Base-by-base conservation (phyloP, 1,140 invertebrate species). In the Hyposmocoma kahamanoa region DNA sequence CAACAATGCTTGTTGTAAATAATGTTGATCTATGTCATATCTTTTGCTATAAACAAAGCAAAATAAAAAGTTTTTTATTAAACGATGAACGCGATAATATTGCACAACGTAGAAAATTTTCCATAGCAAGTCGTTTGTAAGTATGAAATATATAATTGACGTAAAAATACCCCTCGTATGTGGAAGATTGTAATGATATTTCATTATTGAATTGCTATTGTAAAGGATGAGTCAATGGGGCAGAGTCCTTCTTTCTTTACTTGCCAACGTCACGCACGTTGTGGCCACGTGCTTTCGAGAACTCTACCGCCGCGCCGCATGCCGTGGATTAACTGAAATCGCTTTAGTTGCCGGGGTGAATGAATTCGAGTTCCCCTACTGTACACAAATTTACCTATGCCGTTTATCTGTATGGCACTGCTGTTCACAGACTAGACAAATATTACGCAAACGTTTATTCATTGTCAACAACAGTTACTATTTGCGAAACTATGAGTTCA, bases 221-320 rank as follows among this genome's bases (percentile, higher is more conserved):
- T 56, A 47, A 44, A 38, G 43, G 48, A 62, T 62, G 64, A 67
- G 58, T 70, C 67, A 70, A 15, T 24, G 58, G 65, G 64, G 56
- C 67, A 73, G 59, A 73, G 67, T 71, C 59, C 63, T 46, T 34
- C 24, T 22, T 21, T 49, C 55, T 46, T 44, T 43, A 57, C 42
- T 19, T n/a, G n/a, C n/a, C n/a, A n/a, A n/a, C 15, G 20, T 42
- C 42, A 26, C 21, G 48, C 67, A 71, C 54, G 64, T 42, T 36
- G 19, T 32, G 9, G 34, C 47, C 44, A 52, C 61, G 64, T 70
- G 61, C 21, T 44, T 50, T 42, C 38, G 22, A 22, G 1, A 9
- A 21, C 18, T 41, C 19, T 19, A n/a, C n/a, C 32, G 8, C 15
- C 13, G 11, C 10, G 10, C 9, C 21, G 39, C 32, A 50, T 43